Base-by-base conservation (phyloP, 2,888 invertebrate genomes). In the Aporophyla lueneburgensis region DNA sequence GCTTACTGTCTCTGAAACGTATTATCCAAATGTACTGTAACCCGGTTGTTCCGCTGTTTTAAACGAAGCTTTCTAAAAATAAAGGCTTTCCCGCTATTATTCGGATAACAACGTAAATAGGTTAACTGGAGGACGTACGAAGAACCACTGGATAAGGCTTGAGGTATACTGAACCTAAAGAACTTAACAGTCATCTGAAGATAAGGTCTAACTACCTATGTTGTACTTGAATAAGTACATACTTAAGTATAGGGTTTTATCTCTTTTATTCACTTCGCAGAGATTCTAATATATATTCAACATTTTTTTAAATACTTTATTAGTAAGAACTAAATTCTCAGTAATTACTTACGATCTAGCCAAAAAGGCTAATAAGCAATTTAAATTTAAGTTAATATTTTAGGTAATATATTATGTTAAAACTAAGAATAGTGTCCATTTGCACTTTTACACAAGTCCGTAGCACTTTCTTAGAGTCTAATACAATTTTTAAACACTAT, bases 61-160 rank as follows among this genome's bases (percentile, higher is more conserved):
- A 82, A 85, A 80, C 70, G 61, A 65, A 65, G 69, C 68, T 70
- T 78, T 82, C 73, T 86, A 85, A 87, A 88, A 84, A 87, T 86
- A 86, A 87, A 88, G 76, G 75, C 80, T 84, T 83, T 80, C 66
- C 68, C 73, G 83, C 80, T 85, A 83, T 88, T 83, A 86, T 86
- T 80, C 78, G 82, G 80, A 84, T 86, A 89, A 88, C 86, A 82
- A 85, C 84, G 82, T 89, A 89, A 89, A 87, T 86, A 85, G 86
- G 86, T 88, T 87, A 86, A 78, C 86, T 82, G 80, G 74, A 72
- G 76, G 74, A 66, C 69, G 79, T 71, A 73, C 76, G 63, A 66
- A 80, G 69, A 71, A 74, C 40, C 70, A 40, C 21, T 54, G 56
- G 59, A 24, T 85, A 71, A 87, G n/a, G 83, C 71, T 40, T 1